A percentile compares a stretch with the other conserved stretches of the same genome.
These are phyloP conservation scores for Drosophila persimilis DNA, from an alignment of 1,140 invertebrate genomes.

Conservation along the genomic window DNA sequence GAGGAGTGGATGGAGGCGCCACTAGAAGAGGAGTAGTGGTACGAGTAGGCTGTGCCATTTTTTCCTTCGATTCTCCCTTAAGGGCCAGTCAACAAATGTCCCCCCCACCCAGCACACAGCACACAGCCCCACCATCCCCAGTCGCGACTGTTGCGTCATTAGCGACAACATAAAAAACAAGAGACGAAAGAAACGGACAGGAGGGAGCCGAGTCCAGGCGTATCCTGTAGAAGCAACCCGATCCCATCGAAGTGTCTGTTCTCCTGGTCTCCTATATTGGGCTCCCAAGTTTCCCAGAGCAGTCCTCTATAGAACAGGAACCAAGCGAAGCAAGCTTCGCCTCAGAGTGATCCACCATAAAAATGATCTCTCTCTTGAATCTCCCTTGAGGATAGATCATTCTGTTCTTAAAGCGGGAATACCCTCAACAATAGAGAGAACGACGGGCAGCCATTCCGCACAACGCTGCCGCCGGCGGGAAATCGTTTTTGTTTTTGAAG, in stretches of 20 bases:
- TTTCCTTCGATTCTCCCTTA: conserved; percentile 62
- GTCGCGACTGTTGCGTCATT: conserved; percentile 54
- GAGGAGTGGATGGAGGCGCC: too few relatives aligned
- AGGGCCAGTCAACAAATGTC: conserved; percentile 70
- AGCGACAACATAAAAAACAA: conserved; percentile 47
- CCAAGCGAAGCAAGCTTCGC: too few relatives aligned
- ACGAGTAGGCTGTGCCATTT: conserved; percentile 27
- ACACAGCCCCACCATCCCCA: background rate
- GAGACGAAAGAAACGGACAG: background rate
- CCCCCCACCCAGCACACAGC: background rate
- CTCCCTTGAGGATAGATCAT: too few relatives aligned
- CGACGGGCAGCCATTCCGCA: conserved; percentile 17
- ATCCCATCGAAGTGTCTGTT: too few relatives aligned
- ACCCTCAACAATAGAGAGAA: conserved; percentile 17
- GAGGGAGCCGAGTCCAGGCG: background rate
- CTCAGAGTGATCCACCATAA: too few relatives aligned
- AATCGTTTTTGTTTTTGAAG: conserved; percentile 74
- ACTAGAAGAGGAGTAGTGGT: background rate
- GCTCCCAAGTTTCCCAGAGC: too few relatives aligned
- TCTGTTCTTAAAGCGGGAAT: background rate
- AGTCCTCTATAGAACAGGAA: too few relatives aligned
- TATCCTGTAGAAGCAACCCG: conserved; percentile 5
- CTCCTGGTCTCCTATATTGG: too few relatives aligned
- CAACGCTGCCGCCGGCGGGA: conserved; percentile 53
- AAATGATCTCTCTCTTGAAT: too few relatives aligned